phyloP scores from a whole-genome alignment of 1,140 invertebrate genomes.

The Panagrolaimus sp. region DNA sequence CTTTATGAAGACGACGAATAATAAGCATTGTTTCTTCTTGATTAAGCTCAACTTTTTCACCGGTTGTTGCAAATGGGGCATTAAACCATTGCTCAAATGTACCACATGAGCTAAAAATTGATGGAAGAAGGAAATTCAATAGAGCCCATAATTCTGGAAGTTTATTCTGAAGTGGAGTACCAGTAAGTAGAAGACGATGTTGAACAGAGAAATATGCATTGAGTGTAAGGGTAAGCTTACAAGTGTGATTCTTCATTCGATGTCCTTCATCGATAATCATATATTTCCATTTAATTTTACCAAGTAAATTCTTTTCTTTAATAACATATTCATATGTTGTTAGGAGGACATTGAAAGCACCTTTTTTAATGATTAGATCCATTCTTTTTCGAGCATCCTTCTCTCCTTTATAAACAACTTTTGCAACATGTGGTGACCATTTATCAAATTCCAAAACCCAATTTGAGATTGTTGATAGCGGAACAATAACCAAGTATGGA shows the following conservation, averaged over 20 bases:
- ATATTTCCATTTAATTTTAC: slow-evolving; percentile 91
- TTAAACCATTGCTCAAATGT: slow-evolving; percentile 99
- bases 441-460: slow-evolving; percentile 98
- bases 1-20: slow-evolving; percentile 96
- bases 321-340: slow-evolving; percentile 99
- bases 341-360: slow-evolving; percentile 91
- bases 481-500: slow-evolving; percentile 92
- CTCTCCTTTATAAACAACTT: slow-evolving; percentile 87
- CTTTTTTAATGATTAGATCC: slow-evolving; percentile 78
- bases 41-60: slow-evolving; percentile 95
- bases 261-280: slow-evolving; percentile 99
- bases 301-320: slow-evolving; percentile 89
- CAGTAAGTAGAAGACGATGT: slow-evolving; percentile 85
- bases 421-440: slow-evolving; percentile 89
- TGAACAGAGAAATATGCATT: slow-evolving; percentile 93
- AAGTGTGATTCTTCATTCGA: slow-evolving; percentile 99
- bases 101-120: slow-evolving; percentile 93
- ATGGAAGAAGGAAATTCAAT: slow-evolving; percentile 92
- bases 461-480: slow-evolving; percentile 92
- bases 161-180: slow-evolving; percentile 76
- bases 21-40: slow-evolving; percentile 99
- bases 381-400: slow-evolving; percentile 76
- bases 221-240: slow-evolving; percentile 86
- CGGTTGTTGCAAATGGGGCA: slow-evolving; percentile 94
- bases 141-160: slow-evolving; percentile 65